Evolutionary conservation across 2,888 invertebrate species (phyloP).

Genomic region (Lobophora halterata): DNA sequence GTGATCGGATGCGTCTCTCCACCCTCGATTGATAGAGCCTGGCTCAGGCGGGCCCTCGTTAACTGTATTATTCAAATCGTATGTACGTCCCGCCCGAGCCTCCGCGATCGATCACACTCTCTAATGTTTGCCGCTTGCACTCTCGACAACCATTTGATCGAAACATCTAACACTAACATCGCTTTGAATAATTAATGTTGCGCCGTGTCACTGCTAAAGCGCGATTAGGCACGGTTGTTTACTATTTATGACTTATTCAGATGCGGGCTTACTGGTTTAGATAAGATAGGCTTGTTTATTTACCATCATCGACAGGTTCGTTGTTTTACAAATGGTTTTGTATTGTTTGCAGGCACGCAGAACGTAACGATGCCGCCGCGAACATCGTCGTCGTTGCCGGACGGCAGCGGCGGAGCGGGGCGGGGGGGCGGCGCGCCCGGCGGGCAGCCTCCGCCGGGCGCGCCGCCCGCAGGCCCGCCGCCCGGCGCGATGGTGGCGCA

Average conservation of each 20-base stretch:
- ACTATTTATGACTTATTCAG: slow-evolving; percentile 26
- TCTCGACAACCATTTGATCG: slow-evolving; percentile 48
- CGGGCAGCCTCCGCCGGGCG: slow-evolving; percentile 47
- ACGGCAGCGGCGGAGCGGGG: slow-evolving; percentile 72
- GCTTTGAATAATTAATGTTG: slow-evolving; percentile 37
- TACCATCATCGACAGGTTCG: slow-evolving; percentile 13
- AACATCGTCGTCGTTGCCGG: slow-evolving; percentile 90
- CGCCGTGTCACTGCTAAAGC: slow-evolving; percentile 26
- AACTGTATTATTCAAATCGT: slow-evolving; percentile 74
- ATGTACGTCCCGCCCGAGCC: slow-evolving; percentile 43
- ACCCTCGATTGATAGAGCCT: slow-evolving; percentile 66
- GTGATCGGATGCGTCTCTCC: slow-evolving; percentile 75
- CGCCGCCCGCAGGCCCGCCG: slow-evolving; percentile 58
- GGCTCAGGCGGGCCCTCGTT: slow-evolving; percentile 69
- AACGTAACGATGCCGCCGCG: slow-evolving; percentile 98
- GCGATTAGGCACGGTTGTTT: slow-evolving; percentile 30
- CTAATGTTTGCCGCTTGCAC: slow-evolving; percentile 50
- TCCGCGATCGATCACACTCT: slow-evolving; percentile 56
- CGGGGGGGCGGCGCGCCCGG: slow-evolving; percentile 49
- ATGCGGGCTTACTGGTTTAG: slow-evolving; percentile 24
- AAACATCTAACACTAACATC: slow-evolving; percentile 41
- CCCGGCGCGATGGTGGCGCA: slow-evolving; percentile 68
- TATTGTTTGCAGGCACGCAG: slow-evolving; percentile 86
- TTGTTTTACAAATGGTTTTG: background rate
- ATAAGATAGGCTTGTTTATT: slow-evolving; percentile 20